Conservation (phyloP, 2,888 invertebrate genomes). For the Luperina testacea region DNA sequence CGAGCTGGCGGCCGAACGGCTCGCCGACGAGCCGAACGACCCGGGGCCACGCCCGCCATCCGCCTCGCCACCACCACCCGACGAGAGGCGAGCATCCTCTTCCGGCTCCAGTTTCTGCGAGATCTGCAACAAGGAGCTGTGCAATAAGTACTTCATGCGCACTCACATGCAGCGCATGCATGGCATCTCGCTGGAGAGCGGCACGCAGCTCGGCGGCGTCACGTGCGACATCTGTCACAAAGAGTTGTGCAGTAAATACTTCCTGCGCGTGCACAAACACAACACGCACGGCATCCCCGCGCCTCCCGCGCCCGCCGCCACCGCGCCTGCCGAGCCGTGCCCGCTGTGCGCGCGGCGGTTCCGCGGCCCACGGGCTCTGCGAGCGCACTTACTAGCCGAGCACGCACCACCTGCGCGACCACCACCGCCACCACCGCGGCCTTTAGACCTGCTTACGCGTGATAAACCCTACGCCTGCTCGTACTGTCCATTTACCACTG, state of each 20-base stretch:
- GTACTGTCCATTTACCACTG: constrained; percentile 96
- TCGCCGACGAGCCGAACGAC: constrained; percentile 81
- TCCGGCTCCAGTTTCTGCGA: constrained; percentile 97
- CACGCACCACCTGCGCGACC: constrained; percentile 92
- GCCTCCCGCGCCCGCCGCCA: constrained; percentile 91
- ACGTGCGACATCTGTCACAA: constrained; percentile 99
- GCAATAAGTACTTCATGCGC: constrained; percentile 99
- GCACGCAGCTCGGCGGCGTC: constrained; percentile 97
- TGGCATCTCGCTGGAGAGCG: constrained; percentile 97
- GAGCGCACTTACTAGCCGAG: constrained; percentile 96
- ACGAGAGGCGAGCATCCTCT: constrained; percentile 90
- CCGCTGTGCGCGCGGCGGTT: constrained; percentile 96
- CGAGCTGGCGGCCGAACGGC: constrained; percentile 92
- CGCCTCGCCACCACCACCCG: constrained; percentile 82
- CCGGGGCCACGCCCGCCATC: constrained; percentile 79
- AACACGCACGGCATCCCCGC: constrained; percentile 99
- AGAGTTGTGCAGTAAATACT: constrained; percentile 99
- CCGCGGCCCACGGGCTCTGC: constrained; percentile 96
- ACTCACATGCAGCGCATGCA: constrained; percentile 99
- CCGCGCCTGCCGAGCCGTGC: constrained; percentile 90
- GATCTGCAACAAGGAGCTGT: constrained; percentile 99
- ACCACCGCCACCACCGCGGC: constrained; percentile 85
- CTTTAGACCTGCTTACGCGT: constrained; percentile 89
- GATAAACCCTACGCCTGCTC: constrained; percentile 96
- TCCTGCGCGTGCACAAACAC: constrained; percentile 98